Evolutionary conservation across 2,113 vertebrate genomes (phyloP).

Genomic region (Sceloporus tristichus): DNA sequence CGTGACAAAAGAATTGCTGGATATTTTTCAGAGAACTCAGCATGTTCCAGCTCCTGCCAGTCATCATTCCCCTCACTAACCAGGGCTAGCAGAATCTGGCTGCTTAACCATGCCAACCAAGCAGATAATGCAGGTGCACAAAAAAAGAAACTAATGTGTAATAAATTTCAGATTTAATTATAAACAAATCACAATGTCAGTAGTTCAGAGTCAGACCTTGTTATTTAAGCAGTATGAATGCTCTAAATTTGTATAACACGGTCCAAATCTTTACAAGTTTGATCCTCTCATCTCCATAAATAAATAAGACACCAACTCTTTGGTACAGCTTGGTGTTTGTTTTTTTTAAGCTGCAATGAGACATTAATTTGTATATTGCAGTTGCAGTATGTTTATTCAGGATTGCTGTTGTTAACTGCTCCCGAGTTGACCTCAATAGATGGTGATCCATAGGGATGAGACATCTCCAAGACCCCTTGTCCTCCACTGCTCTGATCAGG

Average conservation of each 20-base stretch:
- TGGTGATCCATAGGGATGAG: no score
- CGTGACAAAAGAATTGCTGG: background rate
- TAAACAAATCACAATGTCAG: constrained; percentile 7
- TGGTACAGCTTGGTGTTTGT: background rate
- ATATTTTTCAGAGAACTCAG: background rate
- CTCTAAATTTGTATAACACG: background rate
- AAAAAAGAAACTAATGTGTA: background rate
- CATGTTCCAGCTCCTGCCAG: background rate
- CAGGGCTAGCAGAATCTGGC: background rate
- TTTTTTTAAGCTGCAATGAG: background rate
- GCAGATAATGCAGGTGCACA: background rate
- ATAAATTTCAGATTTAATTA: constrained; percentile 14
- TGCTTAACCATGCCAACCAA: background rate
- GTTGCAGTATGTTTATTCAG: background rate
- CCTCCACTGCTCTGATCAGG: no score
- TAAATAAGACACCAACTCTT: background rate
- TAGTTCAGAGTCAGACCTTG: background rate
- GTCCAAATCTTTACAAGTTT: background rate
- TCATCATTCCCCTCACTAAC: constrained; percentile 16
- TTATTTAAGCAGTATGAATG: background rate
- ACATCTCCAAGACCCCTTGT: no score
- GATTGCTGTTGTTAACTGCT: background rate
- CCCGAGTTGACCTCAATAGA: no score
- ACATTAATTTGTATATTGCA: background rate
- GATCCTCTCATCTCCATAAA: no score